These are phyloP conservation scores for Empis livida DNA, from an alignment of 2,888 invertebrate genomes.

Conservation along the genomic window DNA sequence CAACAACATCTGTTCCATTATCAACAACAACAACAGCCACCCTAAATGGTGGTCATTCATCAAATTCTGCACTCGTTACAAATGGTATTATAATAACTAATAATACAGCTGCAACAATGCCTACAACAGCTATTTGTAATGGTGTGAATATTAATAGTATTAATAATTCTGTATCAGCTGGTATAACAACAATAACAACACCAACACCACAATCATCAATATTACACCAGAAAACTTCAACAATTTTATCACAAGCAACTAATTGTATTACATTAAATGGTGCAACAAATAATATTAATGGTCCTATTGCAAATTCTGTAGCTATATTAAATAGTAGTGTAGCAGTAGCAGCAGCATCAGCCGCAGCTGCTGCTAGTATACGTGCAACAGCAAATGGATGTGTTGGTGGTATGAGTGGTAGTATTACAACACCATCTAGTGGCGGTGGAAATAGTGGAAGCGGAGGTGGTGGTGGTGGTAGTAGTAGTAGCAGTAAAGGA, in stretches of 20 bases:
- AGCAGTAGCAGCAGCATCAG: neutral
- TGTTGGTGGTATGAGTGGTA: constrained; percentile 5
- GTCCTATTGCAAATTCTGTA: neutral
- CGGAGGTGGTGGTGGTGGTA: neutral
- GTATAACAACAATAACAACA: neutral
- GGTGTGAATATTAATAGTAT: constrained; percentile 4
- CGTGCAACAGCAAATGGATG: constrained; percentile 12
- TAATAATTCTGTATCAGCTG: neutral
- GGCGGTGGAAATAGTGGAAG: neutral
- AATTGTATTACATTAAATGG: constrained; percentile 9
- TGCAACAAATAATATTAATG: neutral
- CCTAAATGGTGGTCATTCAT: constrained; percentile 8
- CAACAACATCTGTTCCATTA: neutral
- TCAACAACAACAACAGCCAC: constrained; percentile 2
- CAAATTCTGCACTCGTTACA: neutral
- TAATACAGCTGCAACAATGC: neutral
- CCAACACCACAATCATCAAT: neutral
- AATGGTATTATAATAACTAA: neutral
- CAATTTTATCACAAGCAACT: neutral
- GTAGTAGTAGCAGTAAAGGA: constrained; percentile 24
- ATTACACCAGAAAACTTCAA: neutral
- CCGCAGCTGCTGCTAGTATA: neutral
- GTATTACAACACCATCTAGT: neutral
- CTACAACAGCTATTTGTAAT: constrained; percentile 9
- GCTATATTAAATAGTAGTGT: no score